Base-by-base conservation (phyloP, 2,888 invertebrate species). In the Epinotia brunnichana region DNA sequence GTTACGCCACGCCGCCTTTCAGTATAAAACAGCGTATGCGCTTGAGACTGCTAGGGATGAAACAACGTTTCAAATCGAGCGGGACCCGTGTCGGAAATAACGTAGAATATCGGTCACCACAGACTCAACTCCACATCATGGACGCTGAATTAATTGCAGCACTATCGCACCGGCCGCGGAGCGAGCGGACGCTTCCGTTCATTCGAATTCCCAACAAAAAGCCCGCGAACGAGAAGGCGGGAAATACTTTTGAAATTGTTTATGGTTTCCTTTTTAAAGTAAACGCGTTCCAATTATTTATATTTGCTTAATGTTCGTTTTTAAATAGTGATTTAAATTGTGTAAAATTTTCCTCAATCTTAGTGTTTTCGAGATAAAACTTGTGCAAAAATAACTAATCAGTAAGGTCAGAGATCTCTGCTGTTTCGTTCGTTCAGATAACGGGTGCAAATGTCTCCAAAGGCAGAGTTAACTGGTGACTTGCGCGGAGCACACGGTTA, bases 101-200 rank as follows among this genome's bases (percentile, higher is more conserved):
- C 91, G 89, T 86, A 80, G 89, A 91, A 93, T 92, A 92, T 93
- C 93, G 93, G 93, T 92, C 93, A 93, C 84, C 64, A 83, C 85
- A 85, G 89, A 88, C 88, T 86, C 89, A 80, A 83, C 88, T 86
- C 88, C 80, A 83, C 78, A 83, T 83, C 84, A 90, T 88, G 86
- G 87, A 87, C 87, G 85, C 87, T 85, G 84, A 85, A 88, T 91
- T 92, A 91, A 92, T 92, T 91, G 87, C 84, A 87, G 76, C 89
- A 90, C 87, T 91, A 90, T 86, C 89, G 89, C 82, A 80, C 83
- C 82, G 90, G 85, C 83, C 87, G 87, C 83, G 84, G 87, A 88
- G 90, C 78, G 91, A 90, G 76, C 77, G 91, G 89, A 90, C 92
- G 92, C 83, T 86, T 89, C 87, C 90, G 86, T 80, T 81, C 90